Conservation (phyloP, 1,140 invertebrate species). For the Choristoneura fumiferana region DNA sequence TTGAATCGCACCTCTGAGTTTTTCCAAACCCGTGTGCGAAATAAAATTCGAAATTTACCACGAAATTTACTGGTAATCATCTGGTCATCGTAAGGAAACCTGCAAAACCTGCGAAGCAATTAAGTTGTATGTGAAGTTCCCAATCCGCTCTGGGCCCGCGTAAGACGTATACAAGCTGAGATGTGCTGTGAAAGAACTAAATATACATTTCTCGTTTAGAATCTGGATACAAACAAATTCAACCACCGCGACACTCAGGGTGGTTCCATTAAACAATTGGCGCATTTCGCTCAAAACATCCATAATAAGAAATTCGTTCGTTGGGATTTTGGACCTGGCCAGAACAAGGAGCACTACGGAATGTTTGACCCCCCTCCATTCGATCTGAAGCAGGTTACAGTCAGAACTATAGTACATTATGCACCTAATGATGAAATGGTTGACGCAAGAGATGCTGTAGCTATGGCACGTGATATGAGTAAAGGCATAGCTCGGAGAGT, state of each 20-base stretch:
- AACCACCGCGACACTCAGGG: neutral
- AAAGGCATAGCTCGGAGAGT: neutral
- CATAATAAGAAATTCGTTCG: neutral
- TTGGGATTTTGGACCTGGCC: neutral
- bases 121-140: too few relatives aligned
- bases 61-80: too few relatives aligned
- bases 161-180: too few relatives aligned
- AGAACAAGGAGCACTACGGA: neutral
- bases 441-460: neutral
- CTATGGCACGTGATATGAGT: neutral
- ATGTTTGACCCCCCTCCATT: neutral
- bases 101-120: too few relatives aligned
- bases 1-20: too few relatives aligned
- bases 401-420: neutral
- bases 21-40: too few relatives aligned
- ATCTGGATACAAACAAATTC: too few relatives aligned
- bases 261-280: neutral
- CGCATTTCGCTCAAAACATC: conserved; percentile 7
- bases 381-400: neutral
- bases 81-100: too few relatives aligned
- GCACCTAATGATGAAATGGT: neutral
- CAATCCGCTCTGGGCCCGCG: too few relatives aligned
- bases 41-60: too few relatives aligned
- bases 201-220: too few relatives aligned
- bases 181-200: too few relatives aligned